Evolutionary conservation across 2,113 vertebrate genomes (phyloP).

Genomic region (Dipodomys stephensi): DNA sequence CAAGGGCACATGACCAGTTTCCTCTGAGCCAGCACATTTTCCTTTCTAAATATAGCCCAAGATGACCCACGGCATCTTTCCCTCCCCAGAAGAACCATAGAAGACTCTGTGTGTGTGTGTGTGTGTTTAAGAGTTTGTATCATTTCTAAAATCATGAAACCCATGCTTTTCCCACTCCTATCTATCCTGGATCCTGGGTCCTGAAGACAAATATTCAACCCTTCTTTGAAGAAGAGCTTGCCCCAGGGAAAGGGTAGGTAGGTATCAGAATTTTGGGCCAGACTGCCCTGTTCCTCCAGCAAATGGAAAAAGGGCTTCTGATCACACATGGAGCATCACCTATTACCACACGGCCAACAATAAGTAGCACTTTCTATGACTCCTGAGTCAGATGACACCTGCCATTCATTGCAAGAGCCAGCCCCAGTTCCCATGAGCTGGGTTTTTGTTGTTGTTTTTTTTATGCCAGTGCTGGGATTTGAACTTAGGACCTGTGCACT

Average conservation of each 20-base stretch:
- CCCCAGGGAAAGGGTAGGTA: too few species aligned
- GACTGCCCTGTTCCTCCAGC: background rate
- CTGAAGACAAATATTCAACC: fast-evolving
- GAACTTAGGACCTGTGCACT: too few species aligned
- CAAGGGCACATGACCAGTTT: conserved; percentile 27
- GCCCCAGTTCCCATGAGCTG: background rate
- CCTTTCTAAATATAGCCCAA: conserved; percentile 52
- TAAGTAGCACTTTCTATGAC: background rate
- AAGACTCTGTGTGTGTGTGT: background rate
- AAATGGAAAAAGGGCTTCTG: background rate
- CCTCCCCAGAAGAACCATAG: background rate
- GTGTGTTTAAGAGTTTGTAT: background rate
- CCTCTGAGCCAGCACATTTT: conserved; percentile 47
- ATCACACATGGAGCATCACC: background rate
- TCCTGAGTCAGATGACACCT: too few species aligned
- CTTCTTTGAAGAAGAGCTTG: too few species aligned
- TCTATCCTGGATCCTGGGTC: background rate
- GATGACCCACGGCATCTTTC: conserved; percentile 55
- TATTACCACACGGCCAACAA: background rate
- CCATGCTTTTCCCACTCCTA: background rate
- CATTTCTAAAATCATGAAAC: background rate
- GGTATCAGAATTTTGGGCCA: background rate
- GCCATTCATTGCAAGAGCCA: background rate
- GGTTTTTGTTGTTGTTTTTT: too few species aligned
- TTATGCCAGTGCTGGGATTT: too few species aligned